Conservation (phyloP, 64 coral and sea anemone genomes). For the Acropora yongei region DNA sequence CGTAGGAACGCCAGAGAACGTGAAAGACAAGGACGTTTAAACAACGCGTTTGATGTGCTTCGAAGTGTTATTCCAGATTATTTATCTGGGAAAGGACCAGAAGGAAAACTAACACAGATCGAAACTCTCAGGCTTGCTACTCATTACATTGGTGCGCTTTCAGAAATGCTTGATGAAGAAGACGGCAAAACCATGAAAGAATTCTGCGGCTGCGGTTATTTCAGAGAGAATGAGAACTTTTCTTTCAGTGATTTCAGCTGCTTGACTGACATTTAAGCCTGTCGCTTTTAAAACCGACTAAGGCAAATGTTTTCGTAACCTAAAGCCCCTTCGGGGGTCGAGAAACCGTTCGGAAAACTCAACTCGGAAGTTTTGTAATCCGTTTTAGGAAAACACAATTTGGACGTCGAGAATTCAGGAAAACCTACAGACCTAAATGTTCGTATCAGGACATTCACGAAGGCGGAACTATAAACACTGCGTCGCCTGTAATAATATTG, state of each 20-base stretch:
- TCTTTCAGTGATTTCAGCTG: constrained; percentile 35
- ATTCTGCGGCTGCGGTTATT: constrained; percentile 67
- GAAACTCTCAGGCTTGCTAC: constrained; percentile 92
- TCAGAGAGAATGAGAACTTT: constrained; percentile 38
- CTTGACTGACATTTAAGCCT: constrained; percentile 9
- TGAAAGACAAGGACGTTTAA: constrained; percentile 90
- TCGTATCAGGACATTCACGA: too few species aligned
- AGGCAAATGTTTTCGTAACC: too few species aligned
- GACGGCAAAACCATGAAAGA: constrained; percentile 41
- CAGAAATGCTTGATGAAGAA: constrained; percentile 93
- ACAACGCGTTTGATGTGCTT: constrained; percentile 96
- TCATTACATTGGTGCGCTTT: constrained; percentile 94
- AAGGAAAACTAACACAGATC: constrained; percentile 97
- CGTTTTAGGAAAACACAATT: too few species aligned
- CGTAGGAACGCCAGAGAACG: constrained; percentile 94
- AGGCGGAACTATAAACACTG: too few species aligned
- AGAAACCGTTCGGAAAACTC: too few species aligned
- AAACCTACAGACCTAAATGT: too few species aligned
- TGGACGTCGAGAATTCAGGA: too few species aligned
- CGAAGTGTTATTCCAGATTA: constrained; percentile 97
- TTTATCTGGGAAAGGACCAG: constrained; percentile 95
- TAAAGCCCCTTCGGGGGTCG: too few species aligned
- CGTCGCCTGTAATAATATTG: too few species aligned
- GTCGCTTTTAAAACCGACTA: too few species aligned
- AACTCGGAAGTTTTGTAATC: too few species aligned